These are phyloP conservation scores for Prietella phreatophila DNA, from an alignment of 2,113 vertebrate species.

Conservation along the genomic window DNA sequence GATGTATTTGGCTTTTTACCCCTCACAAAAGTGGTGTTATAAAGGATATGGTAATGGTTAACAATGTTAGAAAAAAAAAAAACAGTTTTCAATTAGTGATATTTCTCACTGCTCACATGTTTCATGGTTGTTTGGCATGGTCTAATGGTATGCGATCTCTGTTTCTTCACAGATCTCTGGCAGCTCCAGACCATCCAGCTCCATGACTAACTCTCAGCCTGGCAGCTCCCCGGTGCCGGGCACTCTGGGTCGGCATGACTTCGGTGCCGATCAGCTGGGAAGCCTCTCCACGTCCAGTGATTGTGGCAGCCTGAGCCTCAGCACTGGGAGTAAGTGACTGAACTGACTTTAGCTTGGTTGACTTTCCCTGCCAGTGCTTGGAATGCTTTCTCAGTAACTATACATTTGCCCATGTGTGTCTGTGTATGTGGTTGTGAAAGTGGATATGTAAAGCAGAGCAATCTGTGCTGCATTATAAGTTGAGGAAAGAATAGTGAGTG, in stretches of 20 bases:
- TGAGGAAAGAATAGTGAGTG: slow-evolving; percentile 56
- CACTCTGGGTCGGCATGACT: slow-evolving; percentile 14
- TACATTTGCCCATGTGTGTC: not conserved
- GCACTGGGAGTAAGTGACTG: slow-evolving; percentile 56
- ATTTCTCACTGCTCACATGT: not conserved
- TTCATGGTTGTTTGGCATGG: slow-evolving; percentile 7
- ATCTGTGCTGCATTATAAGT: slow-evolving; percentile 63
- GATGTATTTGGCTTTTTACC: not conserved
- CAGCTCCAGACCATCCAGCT: slow-evolving; percentile 70
- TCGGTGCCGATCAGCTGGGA: slow-evolving; percentile 23
- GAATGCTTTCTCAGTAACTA: slow-evolving; percentile 11
- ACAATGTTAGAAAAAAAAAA: not conserved
- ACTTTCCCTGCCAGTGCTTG: not conserved
- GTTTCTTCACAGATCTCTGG: slow-evolving; percentile 65
- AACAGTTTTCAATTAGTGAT: not conserved
- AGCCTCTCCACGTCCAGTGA: slow-evolving; percentile 40
- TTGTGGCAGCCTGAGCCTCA: slow-evolving; percentile 49
- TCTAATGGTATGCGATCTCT: slow-evolving; percentile 3
- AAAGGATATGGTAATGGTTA: not conserved
- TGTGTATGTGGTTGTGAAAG: slow-evolving; percentile 17
- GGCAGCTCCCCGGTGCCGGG: slow-evolving; percentile 62
- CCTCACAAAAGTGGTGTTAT: not conserved
- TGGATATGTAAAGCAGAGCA: slow-evolving; percentile 48
- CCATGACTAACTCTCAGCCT: slow-evolving; percentile 65
- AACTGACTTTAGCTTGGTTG: not conserved